Evolutionary conservation across 2,113 vertebrate species (phyloP).

Genomic region (Merops nubicus): DNA sequence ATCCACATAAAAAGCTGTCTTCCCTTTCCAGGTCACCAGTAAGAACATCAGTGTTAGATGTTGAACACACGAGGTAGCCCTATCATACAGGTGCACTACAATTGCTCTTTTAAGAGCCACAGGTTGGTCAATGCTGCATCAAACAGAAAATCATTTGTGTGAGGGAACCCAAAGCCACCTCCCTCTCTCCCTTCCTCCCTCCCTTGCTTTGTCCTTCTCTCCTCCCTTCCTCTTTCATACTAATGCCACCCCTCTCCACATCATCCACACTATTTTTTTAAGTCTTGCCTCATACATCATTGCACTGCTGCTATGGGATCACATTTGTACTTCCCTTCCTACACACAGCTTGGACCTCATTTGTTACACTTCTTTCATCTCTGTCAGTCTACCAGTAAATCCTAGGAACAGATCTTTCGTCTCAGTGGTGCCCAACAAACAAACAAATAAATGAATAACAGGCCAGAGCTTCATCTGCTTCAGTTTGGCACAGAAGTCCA

Average conservation of each 20-base stretch:
- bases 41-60: neutral
- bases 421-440: neutral
- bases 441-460: neutral
- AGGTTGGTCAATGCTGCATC: neutral
- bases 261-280: neutral
- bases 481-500: neutral
- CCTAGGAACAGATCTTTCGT: neutral
- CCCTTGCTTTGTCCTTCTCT: too few relatives aligned
- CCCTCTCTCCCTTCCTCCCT: too few relatives aligned
- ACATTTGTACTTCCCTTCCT: neutral
- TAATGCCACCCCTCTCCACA: neutral
- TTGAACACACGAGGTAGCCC: neutral
- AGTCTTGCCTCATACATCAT: neutral
- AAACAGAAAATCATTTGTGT: neutral
- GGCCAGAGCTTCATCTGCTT: neutral
- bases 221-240: neutral
- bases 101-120: neutral
- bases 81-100: neutral
- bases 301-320: neutral
- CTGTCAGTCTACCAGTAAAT: fast-evolving
- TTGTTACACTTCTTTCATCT: neutral
- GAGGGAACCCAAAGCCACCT: neutral
- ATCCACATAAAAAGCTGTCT: neutral
- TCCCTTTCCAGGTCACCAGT: neutral
- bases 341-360: neutral